Evolutionary conservation across 2,797 vertebrate genomes (phyloP).

Genomic region (Threskiornis aethiopicus): DNA sequence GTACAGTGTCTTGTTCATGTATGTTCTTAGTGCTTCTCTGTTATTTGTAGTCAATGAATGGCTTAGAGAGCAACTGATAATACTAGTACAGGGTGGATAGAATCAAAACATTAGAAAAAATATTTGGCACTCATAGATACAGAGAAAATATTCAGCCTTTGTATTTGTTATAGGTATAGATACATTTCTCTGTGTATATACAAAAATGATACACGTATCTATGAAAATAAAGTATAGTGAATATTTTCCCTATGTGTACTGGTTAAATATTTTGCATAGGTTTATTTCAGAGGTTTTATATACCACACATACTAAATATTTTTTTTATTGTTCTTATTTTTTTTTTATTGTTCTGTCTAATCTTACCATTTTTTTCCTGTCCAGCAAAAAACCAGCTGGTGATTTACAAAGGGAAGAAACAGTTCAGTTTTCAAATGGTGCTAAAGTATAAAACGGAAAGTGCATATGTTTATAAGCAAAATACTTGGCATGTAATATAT

Average conservation of each 20-base stretch:
- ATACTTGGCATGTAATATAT: not conserved
- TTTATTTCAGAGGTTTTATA: not conserved
- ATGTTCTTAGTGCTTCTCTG: not conserved
- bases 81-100: not conserved
- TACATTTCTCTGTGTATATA: not conserved
- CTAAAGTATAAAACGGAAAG: not conserved
- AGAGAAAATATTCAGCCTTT: not conserved
- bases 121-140: not conserved
- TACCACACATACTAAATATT: not conserved
- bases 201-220: not conserved
- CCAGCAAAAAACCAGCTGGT: not conserved
- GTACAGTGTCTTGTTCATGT: not conserved
- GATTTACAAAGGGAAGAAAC: not conserved
- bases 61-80: not conserved
- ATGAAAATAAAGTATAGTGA: not conserved
- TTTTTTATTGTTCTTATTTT: not conserved
- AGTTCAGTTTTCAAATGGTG: not conserved
- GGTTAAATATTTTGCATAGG: not conserved
- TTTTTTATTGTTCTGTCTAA: not conserved
- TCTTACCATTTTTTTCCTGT: not conserved
- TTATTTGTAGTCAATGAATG: not conserved
- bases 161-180: not conserved
- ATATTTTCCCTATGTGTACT: not conserved
- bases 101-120: not conserved
- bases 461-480: not conserved